Conservation (phyloP, 2,888 invertebrate species). For the Limnephilus marmoratus region DNA sequence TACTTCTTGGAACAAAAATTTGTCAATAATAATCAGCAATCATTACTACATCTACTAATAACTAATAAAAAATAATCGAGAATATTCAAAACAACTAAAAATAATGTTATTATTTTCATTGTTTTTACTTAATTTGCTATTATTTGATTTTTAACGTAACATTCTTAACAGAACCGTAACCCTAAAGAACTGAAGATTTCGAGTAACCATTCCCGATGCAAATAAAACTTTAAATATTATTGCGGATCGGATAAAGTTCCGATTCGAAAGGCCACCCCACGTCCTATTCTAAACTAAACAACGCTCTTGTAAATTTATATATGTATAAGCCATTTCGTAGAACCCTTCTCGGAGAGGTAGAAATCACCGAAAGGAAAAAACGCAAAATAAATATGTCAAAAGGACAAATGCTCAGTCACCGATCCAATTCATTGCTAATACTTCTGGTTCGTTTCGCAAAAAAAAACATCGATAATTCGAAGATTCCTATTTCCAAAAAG, state of each 20-base stretch:
- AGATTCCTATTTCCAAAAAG: not conserved
- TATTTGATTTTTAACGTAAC: not conserved
- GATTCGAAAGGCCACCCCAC: not conserved
- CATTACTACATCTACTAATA: no score
- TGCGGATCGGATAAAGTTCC: not conserved
- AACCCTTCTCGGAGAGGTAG: not conserved
- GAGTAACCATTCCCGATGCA: not conserved
- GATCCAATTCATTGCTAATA: not conserved
- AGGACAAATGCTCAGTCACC: not conserved
- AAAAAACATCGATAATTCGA: not conserved
- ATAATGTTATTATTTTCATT: no score
- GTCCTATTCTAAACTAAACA: not conserved
- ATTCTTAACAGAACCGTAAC: not conserved
- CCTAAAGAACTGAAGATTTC: not conserved
- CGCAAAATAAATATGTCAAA: not conserved
- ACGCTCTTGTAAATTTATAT: not conserved
- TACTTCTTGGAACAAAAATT: no score
- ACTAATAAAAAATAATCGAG: no score
- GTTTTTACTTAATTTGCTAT: no score
- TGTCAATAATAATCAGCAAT: no score
- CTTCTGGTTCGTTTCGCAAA: not conserved
- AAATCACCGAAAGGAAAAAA: not conserved
- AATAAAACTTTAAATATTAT: not conserved
- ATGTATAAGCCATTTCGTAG: not conserved
- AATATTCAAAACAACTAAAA: no score